These are phyloP conservation scores for Anthrax anthrax DNA, from an alignment of 2,888 invertebrate species.

Conservation along the genomic window DNA sequence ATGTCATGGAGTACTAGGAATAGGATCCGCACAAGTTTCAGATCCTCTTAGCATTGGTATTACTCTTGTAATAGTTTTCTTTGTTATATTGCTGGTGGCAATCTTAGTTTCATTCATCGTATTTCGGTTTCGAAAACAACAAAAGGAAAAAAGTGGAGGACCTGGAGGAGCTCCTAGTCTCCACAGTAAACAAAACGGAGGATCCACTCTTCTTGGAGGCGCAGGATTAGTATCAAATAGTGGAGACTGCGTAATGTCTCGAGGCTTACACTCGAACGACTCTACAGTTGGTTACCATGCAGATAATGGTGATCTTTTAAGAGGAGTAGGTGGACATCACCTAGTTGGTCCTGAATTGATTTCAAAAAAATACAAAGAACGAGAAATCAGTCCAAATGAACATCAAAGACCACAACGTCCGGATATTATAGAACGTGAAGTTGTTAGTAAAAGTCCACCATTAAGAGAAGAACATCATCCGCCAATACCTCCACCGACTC, in stretches of 20 bases:
- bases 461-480: slow-evolving; percentile 67
- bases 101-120: slow-evolving; percentile 86
- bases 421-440: slow-evolving; percentile 85
- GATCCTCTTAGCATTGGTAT: slow-evolving; percentile 86
- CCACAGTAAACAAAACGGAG: slow-evolving; percentile 66
- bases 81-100: slow-evolving; percentile 75
- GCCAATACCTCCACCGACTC: slow-evolving; percentile 58
- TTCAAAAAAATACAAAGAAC: slow-evolving; percentile 78
- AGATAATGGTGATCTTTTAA: slow-evolving; percentile 57
- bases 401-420: slow-evolving; percentile 72
- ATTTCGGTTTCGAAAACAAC: slow-evolving; percentile 74
- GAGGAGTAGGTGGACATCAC: slow-evolving; percentile 61
- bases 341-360: slow-evolving; percentile 73
- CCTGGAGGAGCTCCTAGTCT: slow-evolving; percentile 51
- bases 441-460: slow-evolving; percentile 69
- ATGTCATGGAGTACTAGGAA: slow-evolving; percentile 60
- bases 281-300: slow-evolving; percentile 53
- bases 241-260: slow-evolving; percentile 52
- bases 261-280: slow-evolving; percentile 55
- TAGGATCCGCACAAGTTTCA: slow-evolving; percentile 62
- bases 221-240: slow-evolving; percentile 52
- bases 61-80: slow-evolving; percentile 86
- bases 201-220: slow-evolving; percentile 52
- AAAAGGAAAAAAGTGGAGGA: slow-evolving; percentile 66
- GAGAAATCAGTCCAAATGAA: slow-evolving; percentile 59